Evolutionary conservation across 53 echinoderm and acorn worm species (phyloP).

Genomic region (Henricia sp.): DNA sequence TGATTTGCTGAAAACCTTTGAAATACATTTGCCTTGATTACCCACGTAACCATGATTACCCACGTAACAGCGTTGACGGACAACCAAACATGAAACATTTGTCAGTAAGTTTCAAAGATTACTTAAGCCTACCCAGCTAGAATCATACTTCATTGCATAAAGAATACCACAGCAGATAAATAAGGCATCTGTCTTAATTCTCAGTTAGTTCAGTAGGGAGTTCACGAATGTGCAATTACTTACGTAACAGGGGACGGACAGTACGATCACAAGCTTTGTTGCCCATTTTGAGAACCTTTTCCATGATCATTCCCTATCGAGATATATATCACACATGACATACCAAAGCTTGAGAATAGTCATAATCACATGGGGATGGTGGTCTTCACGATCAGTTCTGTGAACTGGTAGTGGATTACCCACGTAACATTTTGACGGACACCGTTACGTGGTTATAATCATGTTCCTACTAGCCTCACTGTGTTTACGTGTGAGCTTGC

Average conservation of each 20-base stretch:
- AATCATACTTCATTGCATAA: background rate
- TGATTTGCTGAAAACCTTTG: background rate
- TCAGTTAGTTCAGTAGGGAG: background rate
- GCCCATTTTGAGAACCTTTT: conserved; percentile 3
- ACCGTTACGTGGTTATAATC: conserved; percentile 11
- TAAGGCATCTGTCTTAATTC: conserved; percentile 17
- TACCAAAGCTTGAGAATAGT: background rate
- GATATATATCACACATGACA: background rate
- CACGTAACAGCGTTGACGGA: conserved; percentile 18
- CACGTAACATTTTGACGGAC: conserved; percentile 36
- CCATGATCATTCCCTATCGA: background rate
- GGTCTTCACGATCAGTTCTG: background rate
- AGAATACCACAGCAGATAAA: conserved; percentile 6
- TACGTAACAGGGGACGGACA: conserved; percentile 17
- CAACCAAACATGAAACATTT: conserved; percentile 24
- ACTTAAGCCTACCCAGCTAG: background rate
- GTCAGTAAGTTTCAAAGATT: conserved; percentile 5
- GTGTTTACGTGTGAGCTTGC: background rate
- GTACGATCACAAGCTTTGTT: background rate
- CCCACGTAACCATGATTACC: background rate
- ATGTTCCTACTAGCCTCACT: background rate
- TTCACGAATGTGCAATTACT: background rate
- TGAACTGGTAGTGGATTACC: conserved; percentile 1
- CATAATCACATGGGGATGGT: background rate
- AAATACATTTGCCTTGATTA: background rate